A percentile compares a stretch with the other conserved stretches of the same genome.
Evolutionary conservation across 2,888 invertebrate genomes (phyloP).

Genomic region (Eueremaeus valkanovi): DNA sequence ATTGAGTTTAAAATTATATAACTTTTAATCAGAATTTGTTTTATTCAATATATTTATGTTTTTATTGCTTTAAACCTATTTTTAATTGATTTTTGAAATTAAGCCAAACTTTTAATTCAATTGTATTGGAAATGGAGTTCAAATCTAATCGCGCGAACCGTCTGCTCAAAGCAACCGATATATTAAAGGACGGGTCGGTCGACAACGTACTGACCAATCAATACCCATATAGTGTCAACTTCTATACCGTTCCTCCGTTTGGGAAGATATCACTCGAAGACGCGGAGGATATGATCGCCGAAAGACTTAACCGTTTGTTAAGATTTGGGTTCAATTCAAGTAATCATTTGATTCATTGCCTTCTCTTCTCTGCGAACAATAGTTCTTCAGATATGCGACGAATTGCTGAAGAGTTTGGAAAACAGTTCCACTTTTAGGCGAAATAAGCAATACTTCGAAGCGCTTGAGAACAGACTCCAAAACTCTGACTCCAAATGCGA

Average conservation of each 20-base stretch:
- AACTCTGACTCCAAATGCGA: conserved; percentile 22
- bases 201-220: conserved; percentile 55
- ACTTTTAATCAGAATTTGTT: too few species aligned
- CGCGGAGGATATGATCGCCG: conserved; percentile 80
- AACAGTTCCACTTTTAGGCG: conserved; percentile 14
- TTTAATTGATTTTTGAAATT: neutral
- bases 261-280: conserved; percentile 71
- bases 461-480: neutral
- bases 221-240: conserved; percentile 71
- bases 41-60: too few species aligned
- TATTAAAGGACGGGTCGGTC: conserved; percentile 40
- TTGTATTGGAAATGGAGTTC: neutral
- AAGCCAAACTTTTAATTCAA: neutral
- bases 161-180: neutral
- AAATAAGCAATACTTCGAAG: conserved; percentile 42
- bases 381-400: conserved; percentile 71
- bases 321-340: neutral
- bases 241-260: conserved; percentile 72
- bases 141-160: neutral
- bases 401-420: conserved; percentile 54
- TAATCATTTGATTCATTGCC: neutral
- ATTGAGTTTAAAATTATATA: too few species aligned
- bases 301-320: conserved; percentile 65
- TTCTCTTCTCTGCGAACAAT: neutral
- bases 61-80: neutral